Evolutionary conservation across 2,797 vertebrate genomes (phyloP).

Genomic region (Lepilemur septentrionalis): DNA sequence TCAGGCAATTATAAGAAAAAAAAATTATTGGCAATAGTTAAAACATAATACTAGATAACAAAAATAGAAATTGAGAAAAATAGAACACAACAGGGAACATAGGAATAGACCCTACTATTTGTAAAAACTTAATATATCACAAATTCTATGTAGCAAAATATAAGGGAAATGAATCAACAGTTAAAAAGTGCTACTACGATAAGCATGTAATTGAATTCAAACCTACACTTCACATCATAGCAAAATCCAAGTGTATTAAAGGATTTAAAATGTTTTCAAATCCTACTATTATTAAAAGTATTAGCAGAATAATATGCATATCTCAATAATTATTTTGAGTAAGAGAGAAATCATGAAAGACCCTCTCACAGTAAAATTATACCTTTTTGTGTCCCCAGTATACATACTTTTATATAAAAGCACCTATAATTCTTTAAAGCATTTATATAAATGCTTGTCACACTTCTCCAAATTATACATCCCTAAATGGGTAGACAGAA

Average conservation of each 20-base stretch:
- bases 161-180: background rate
- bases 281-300: background rate
- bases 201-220: background rate
- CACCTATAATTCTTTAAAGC: background rate
- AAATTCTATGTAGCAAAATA: background rate
- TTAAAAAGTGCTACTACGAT: background rate
- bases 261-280: background rate
- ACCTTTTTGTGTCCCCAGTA: background rate
- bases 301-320: background rate
- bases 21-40: background rate
- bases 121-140: background rate
- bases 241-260: background rate
- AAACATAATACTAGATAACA: background rate
- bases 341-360: background rate
- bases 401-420: background rate
- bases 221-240: background rate
- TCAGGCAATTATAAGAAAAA: background rate
- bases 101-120: background rate
- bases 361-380: background rate
- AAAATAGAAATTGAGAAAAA: background rate
- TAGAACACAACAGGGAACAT: background rate
- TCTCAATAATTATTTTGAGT: background rate
- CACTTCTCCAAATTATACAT: background rate
- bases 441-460: background rate
- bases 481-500: background rate